Evolutionary conservation across 2,888 invertebrate genomes (phyloP), one percentile per base, ranked within the genome.

Genomic region (Lasioglossum oenotherae): DNA sequence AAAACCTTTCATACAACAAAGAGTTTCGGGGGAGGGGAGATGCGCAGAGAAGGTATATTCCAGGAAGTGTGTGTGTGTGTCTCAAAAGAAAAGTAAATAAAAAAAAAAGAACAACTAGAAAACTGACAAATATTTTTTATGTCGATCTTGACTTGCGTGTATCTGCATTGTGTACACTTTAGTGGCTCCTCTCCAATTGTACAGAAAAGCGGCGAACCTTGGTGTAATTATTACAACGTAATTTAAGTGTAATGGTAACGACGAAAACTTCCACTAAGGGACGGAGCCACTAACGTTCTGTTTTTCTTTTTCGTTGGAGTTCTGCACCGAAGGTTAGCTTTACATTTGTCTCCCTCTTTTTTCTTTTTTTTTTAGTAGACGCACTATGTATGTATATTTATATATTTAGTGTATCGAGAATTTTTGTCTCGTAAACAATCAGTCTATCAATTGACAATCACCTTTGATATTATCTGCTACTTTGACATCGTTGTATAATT

Each of bases 361-460:
- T 57, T 10, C 8, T 0, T n/a, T 57, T 57, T 57, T 23, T 35
- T 71, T 12, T 41, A 14, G 38, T 80, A 16, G 69, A 67, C 16
- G 49, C 16, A 31, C 38, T 80, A 53, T 38, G 1, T 35, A 64
- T n/a, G n/a, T n/a, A 4, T 57, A 23, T 12, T 3, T 57, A 12
- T 57, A n/a, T n/a, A 31, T 31, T 23, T 53, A 60, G 53, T 57
- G 67, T 67, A 75, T 76, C 23, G 19, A 31, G 64, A 78, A 81
- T 72, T 71, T 82, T 87, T 74, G 27, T 78, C 23, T 75, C 44
- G 2, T 74, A 85, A 64, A 75, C 69, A 57, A 78, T 77, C 69
- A 81, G 73, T 86, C 83, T 80, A 82, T 87, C 81, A 69, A 87
- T 82, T 84, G 90, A 91, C 91, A 90, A 90, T 90, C 90, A 91